Conservation (phyloP, 2,113 vertebrate species). For the Cyanoramphus novaezelandiae region DNA sequence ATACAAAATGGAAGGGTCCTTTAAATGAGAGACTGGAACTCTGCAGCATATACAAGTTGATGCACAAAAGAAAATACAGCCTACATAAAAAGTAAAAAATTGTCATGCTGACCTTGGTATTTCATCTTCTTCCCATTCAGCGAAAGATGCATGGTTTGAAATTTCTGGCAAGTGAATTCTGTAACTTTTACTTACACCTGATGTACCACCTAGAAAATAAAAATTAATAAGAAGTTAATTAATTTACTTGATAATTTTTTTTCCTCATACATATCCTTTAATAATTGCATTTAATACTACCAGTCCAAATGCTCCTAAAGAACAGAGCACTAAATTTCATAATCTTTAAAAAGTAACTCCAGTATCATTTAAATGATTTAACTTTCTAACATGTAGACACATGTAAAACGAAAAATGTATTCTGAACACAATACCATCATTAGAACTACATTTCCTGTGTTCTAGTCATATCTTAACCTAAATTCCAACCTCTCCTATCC, state of each 20-base stretch:
- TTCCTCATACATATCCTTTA: background rate
- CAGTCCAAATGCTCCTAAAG: background rate
- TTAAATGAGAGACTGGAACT: background rate
- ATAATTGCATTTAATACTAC: background rate
- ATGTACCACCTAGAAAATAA: slow-evolving; percentile 66
- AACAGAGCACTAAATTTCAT: background rate
- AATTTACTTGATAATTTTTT: background rate
- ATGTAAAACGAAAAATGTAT: background rate
- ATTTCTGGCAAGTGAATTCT: slow-evolving; percentile 75
- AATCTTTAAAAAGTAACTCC: background rate
- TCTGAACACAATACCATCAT: background rate
- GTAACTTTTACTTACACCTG: slow-evolving; percentile 39
- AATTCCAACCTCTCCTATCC: background rate
- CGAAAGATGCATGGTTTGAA: slow-evolving; percentile 72
- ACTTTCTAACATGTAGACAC: background rate
- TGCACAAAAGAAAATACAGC: background rate
- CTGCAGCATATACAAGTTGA: background rate
- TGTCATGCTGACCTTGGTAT: slow-evolving; percentile 87
- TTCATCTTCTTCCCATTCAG: slow-evolving; percentile 86
- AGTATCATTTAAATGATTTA: background rate
- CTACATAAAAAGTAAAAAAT: background rate
- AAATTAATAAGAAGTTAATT: background rate
- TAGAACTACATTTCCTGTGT: background rate
- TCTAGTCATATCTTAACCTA: background rate
- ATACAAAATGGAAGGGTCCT: background rate